These are phyloP conservation scores for Chelon auratus DNA, from an alignment of 2,797 vertebrate genomes.

Conservation along the genomic window DNA sequence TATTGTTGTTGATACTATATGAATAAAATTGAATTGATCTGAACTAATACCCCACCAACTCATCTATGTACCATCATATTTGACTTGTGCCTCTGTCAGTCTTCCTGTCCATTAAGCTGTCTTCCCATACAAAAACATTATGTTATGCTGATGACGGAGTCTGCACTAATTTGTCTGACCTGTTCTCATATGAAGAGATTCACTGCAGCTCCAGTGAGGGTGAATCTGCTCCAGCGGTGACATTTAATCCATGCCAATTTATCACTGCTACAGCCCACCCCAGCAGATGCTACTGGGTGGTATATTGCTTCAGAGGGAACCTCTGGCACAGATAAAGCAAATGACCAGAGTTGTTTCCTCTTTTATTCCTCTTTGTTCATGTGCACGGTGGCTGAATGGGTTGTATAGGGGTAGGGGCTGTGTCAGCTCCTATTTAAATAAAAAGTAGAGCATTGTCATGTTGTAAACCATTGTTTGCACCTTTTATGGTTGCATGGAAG, in stretches of 20 bases:
- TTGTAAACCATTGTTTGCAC: constrained; percentile 52
- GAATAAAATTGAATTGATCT: too few relatives aligned
- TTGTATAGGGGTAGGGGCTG: constrained; percentile 20
- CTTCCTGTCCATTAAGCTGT: constrained; percentile 22
- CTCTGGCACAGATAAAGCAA: constrained; percentile 43
- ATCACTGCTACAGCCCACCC: constrained; percentile 65
- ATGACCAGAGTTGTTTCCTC: constrained; percentile 44
- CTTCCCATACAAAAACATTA: constrained; percentile 42
- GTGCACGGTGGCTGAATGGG: neutral
- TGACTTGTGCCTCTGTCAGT: constrained; percentile 28
- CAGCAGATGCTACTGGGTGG: constrained; percentile 55
- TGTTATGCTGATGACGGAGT: constrained; percentile 32
- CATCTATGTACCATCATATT: constrained; percentile 5
- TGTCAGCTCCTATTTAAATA: constrained; percentile 46
- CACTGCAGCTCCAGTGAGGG: constrained; percentile 51
- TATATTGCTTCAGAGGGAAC: constrained; percentile 62
- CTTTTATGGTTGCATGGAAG: constrained; percentile 56
- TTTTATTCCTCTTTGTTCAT: constrained; percentile 37
- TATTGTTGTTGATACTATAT: too few relatives aligned
- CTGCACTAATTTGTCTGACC: constrained; percentile 56
- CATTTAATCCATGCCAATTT: constrained; percentile 83
- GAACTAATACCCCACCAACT: constrained; percentile 2
- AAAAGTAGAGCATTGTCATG: constrained; percentile 48
- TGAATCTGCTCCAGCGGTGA: constrained; percentile 71
- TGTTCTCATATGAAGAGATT: constrained; percentile 57